Evolutionary conservation across 2,888 invertebrate species (phyloP).

Genomic region (Macaria notata): DNA sequence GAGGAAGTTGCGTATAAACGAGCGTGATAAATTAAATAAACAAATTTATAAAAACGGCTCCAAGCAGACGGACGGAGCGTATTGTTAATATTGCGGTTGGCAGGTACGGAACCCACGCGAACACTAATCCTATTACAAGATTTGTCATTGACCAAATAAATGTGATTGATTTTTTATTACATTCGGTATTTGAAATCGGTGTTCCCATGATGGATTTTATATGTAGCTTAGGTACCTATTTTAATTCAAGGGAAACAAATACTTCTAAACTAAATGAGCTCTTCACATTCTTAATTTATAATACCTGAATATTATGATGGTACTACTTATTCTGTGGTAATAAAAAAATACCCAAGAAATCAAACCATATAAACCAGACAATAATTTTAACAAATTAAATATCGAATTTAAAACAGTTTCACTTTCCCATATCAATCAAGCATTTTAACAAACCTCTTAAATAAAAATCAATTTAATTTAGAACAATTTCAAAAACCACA

Average conservation of each 20-base stretch:
- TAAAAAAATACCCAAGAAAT: too few relatives aligned
- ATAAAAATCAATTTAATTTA: constrained; percentile 49
- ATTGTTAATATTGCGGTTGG: constrained; percentile 66
- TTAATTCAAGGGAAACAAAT: too few relatives aligned
- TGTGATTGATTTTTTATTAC: constrained; percentile 55
- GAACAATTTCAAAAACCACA: constrained; percentile 61
- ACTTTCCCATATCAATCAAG: constrained; percentile 74
- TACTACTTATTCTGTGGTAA: too few relatives aligned
- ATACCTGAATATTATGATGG: too few relatives aligned
- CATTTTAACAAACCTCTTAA: constrained; percentile 19
- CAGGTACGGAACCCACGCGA: constrained; percentile 70
- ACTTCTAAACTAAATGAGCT: too few relatives aligned
- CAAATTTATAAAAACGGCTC: constrained; percentile 74
- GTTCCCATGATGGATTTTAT: too few relatives aligned
- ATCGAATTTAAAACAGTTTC: background rate
- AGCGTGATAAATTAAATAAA: constrained; percentile 80
- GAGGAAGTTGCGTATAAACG: constrained; percentile 78
- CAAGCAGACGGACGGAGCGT: constrained; percentile 56
- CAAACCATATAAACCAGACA: too few relatives aligned
- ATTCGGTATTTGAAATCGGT: too few relatives aligned
- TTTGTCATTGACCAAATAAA: constrained; percentile 73
- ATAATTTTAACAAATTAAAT: too few relatives aligned
- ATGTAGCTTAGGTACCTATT: too few relatives aligned
- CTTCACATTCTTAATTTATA: too few relatives aligned
- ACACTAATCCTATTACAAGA: constrained; percentile 74